Percentiles rank a stretch among this genome's conserved stretches.
Evolutionary conservation across 2,113 vertebrate genomes (phyloP).

Genomic region (Turdus rufiventris): DNA sequence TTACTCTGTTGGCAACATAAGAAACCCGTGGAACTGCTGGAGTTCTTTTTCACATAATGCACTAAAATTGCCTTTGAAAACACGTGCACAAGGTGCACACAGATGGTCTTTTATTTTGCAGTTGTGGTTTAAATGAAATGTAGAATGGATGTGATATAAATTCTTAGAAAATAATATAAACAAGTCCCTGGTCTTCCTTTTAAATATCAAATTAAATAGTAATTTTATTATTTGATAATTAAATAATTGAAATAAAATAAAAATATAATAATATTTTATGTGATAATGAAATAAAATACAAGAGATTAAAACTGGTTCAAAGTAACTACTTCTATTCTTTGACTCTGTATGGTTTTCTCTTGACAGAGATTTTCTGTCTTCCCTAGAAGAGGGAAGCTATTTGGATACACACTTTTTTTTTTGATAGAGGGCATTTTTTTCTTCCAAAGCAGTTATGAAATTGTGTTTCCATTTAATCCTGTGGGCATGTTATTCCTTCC

Average conservation of each 20-base stretch:
- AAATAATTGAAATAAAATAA: neutral
- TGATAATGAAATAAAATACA: neutral
- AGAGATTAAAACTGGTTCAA: neutral
- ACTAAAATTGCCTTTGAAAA: conserved; percentile 8
- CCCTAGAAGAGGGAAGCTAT: neutral
- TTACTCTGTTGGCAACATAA: neutral
- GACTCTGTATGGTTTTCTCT: neutral
- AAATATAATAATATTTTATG: neutral
- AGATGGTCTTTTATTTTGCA: neutral
- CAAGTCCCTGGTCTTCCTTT: neutral
- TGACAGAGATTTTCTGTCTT: neutral
- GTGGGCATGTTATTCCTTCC: fast-evolving
- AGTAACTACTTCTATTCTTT: neutral
- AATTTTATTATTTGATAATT: neutral
- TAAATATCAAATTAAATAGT: neutral
- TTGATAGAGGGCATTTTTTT: neutral
- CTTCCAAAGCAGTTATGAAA: neutral
- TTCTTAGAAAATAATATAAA: neutral
- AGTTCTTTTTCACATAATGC: neutral
- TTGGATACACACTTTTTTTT: neutral
- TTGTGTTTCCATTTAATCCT: neutral
- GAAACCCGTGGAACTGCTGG: neutral
- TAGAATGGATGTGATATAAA: neutral
- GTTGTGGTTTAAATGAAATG: neutral
- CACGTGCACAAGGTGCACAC: neutral